Base-by-base conservation (phyloP, 2,888 invertebrate species). In the Euphydryas editha region DNA sequence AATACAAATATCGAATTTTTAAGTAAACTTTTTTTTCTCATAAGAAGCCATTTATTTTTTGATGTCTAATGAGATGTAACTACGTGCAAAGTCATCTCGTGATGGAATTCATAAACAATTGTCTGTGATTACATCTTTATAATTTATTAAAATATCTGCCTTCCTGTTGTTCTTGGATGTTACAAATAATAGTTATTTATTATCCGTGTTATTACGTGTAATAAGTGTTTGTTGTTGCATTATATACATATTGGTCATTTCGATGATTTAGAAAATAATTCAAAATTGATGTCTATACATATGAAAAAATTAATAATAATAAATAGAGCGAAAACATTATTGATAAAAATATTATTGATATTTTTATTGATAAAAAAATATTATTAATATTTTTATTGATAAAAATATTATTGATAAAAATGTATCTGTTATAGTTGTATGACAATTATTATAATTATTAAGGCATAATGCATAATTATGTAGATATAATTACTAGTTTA, bases 101-200 rank as follows among this genome's bases (percentile, higher is more conserved):
- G 21, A 47, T 20, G 47, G 13, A 47, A 10, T 24, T 51, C 21
- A 21, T 24, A 51, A 51, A 51, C 24, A 51, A n/a, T 6, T 15
- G 42, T 51, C 18, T 17, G 7, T n/a, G 49, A 51, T 51, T n/a
- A 21, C 15, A 51, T 51, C 24, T 51, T 51, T 24, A 21, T 51
- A 49, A 49, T 49, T 2, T 21, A 24, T 47, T 47, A 44, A 15
- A 44, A 44, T 24, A 51, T 49, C 21, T 51, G 21, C 4, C 49
- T 24, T 51, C 49, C 49, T 51, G 49, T 51, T 21, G 24, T 51
- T 15, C 49, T 51, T 51, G 49, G 49, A n/a, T 2, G 15, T 6
- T 6, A 51, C 3, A n/a, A 15, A 7, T 51, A 51, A 51, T 51
- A 51, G 49, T 20, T 24, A n/a, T 51, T 51, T 15, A 51, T 24